A percentile compares a stretch with the other conserved stretches of the same genome.
These are phyloP conservation scores for Bos indicus DNA, from an alignment of 2,113 vertebrate species.

Conservation along the genomic window DNA sequence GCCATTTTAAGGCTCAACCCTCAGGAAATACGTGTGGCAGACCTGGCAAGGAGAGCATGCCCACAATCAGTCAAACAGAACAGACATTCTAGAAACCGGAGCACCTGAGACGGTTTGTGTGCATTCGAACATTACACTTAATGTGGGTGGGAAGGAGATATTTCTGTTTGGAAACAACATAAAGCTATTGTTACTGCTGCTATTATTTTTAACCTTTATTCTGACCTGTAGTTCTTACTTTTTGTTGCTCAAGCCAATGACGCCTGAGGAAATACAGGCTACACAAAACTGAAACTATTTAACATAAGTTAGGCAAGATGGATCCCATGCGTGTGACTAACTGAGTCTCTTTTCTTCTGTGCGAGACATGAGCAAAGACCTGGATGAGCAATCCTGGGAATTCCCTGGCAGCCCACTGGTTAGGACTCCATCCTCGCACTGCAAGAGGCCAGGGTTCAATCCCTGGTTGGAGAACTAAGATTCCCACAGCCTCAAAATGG, in stretches of 20 bases:
- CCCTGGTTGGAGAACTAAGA: background rate
- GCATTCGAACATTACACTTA: background rate
- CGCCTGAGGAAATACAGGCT: background rate
- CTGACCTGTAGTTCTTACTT: background rate
- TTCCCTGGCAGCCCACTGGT: background rate
- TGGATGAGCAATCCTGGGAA: background rate
- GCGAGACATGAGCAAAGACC: background rate
- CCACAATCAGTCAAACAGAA: background rate
- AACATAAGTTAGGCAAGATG: background rate
- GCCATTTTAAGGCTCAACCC: background rate
- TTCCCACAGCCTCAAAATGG: background rate
- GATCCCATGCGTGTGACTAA: background rate
- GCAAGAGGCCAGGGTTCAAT: background rate
- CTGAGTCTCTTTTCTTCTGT: too few relatives aligned
- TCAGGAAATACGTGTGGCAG: background rate
- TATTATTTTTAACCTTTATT: background rate
- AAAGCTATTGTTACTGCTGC: background rate
- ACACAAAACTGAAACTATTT: background rate
- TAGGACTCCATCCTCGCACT: background rate
- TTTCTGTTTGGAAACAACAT: background rate
- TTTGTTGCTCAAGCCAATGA: background rate
- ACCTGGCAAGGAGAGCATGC: background rate
- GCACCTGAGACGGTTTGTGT: background rate
- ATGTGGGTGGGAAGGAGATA: background rate
- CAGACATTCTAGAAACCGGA: background rate